Percentiles rank a stretch among this genome's conserved stretches.
These are phyloP conservation scores for Toxotes lorentzi DNA, from an alignment of 2,797 vertebrate species.

Conservation along the genomic window DNA sequence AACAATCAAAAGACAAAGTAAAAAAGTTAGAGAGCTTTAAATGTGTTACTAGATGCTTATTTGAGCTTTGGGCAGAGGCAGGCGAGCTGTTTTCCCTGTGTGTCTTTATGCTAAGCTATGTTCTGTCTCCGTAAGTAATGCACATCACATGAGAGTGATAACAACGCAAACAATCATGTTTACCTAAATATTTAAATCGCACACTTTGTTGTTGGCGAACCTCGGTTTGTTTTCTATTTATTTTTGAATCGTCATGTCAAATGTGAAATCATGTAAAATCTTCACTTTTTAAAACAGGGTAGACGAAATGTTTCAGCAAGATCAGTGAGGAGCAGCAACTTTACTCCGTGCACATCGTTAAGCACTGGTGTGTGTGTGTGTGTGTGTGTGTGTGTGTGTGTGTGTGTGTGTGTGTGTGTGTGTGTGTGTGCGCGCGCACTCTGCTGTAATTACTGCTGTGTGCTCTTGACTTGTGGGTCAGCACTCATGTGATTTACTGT, in stretches of 20 bases:
- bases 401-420: neutral
- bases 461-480: slow-evolving; percentile 15
- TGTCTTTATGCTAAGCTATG: neutral
- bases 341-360: neutral
- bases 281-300: neutral
- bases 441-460: neutral
- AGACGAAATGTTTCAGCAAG: neutral
- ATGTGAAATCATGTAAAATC: neutral
- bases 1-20: neutral
- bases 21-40: neutral
- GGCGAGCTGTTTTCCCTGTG: neutral
- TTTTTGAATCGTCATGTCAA: neutral
- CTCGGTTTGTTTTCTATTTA: too few species aligned
- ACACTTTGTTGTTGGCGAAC: too few species aligned
- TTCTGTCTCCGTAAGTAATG: too few species aligned
- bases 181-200: too few species aligned
- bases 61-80: neutral
- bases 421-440: too few species aligned
- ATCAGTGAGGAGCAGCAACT: neutral
- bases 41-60: neutral
- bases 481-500: slow-evolving; percentile 20
- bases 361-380: neutral
- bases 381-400: neutral
- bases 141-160: too few species aligned
- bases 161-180: too few species aligned